Percentiles rank a stretch among this genome's conserved stretches.
phyloP scores from a whole-genome alignment of 2,113 vertebrate genomes.

The Nettapus auritus region DNA sequence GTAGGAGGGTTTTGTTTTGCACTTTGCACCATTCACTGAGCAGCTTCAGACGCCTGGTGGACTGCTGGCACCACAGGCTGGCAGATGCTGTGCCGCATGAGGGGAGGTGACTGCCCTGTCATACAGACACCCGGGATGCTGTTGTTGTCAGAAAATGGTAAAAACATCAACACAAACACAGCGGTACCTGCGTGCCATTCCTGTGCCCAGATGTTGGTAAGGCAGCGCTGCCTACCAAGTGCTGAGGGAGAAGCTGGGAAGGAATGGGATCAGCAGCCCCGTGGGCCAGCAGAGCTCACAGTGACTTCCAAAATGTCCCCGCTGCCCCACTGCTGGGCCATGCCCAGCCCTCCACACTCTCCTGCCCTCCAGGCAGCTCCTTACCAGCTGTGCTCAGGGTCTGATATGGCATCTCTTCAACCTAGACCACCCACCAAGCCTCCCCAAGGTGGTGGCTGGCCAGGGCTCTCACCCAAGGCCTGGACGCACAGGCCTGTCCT shows the following conservation, averaged over 20 bases:
- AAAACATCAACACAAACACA: rapidly evolving
- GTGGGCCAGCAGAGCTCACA: background rate
- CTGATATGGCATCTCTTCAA: background rate
- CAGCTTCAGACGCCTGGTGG: background rate
- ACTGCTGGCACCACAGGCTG: background rate
- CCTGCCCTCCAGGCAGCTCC: background rate
- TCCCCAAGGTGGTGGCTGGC: background rate
- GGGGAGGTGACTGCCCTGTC: background rate
- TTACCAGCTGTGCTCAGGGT: rapidly evolving
- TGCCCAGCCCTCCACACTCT: background rate
- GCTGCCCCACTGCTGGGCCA: background rate
- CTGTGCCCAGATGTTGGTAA: background rate
- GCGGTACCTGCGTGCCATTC: background rate
- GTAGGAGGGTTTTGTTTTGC: background rate
- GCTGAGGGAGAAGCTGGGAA: background rate
- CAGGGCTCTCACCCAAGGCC: background rate
- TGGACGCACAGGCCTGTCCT: rapidly evolving
- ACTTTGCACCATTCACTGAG: background rate
- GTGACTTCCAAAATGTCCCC: background rate
- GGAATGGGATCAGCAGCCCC: background rate
- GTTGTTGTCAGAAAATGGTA: background rate
- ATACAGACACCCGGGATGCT: background rate
- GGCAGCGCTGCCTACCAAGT: background rate
- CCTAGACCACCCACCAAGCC: background rate
- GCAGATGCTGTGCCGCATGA: background rate